These are phyloP conservation scores for Ashinkailepas kermadecensis DNA, from an alignment of 2,888 invertebrate genomes.

Conservation along the genomic window DNA sequence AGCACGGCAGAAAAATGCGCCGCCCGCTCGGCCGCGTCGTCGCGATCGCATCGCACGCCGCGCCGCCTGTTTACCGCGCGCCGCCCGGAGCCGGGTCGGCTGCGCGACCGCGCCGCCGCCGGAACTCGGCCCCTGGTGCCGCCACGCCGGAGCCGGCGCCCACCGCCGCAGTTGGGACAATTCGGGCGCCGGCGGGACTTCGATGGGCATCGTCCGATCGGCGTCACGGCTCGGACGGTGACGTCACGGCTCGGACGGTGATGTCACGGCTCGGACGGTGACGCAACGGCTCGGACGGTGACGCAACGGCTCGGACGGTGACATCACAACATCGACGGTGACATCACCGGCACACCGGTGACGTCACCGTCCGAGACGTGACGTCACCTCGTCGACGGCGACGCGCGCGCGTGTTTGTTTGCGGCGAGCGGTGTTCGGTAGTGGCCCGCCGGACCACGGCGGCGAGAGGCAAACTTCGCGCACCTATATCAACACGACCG, in stretches of 20 bases:
- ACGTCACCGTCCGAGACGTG: too few species aligned
- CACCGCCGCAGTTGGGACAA: neutral
- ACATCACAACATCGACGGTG: neutral
- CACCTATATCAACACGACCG: slow-evolving; percentile 13
- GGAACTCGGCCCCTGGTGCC: neutral
- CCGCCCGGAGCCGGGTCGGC: too few species aligned
- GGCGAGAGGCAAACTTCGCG: slow-evolving; percentile 5
- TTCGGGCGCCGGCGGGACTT: too few species aligned
- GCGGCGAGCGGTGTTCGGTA: neutral
- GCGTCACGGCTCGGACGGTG: neutral
- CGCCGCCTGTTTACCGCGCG: too few species aligned
- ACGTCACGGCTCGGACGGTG: neutral
- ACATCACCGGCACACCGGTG: neutral
- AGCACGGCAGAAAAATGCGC: neutral
- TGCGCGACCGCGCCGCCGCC: neutral
- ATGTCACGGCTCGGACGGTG: neutral
- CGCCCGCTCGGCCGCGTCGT: neutral
- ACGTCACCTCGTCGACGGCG: neutral
- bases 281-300: neutral
- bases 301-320: neutral
- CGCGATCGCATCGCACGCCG: too few species aligned
- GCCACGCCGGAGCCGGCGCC: neutral
- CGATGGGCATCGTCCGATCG: too few species aligned
- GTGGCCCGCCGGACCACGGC: neutral
- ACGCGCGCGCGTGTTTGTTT: neutral